phyloP scores from a whole-genome alignment of 2,888 invertebrate genomes.

The Idaea straminata region DNA sequence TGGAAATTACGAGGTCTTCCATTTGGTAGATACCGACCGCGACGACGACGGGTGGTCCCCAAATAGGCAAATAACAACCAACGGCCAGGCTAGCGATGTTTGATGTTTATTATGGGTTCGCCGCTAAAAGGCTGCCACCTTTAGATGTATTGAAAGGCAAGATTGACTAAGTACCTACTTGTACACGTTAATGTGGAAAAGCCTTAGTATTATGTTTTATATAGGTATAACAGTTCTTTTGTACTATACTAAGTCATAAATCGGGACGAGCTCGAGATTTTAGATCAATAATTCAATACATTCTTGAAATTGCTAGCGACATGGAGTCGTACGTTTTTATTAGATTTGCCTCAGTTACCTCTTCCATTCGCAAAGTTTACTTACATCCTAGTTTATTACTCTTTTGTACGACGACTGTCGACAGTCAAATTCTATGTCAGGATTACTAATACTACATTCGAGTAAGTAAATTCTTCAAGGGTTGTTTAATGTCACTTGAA shows the following conservation, averaged over 20 bases:
- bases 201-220: neutral
- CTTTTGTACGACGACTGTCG: too few species aligned
- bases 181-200: neutral
- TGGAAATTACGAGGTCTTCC: conserved; percentile 4
- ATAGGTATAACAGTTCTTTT: neutral
- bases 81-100: conserved; percentile 31
- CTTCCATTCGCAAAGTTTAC: neutral
- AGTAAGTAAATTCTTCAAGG: too few species aligned
- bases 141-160: neutral
- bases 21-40: conserved; percentile 6
- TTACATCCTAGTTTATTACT: neutral
- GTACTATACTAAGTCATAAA: neutral
- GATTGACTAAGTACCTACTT: neutral
- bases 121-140: conserved; percentile 16
- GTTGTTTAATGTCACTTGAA: too few species aligned
- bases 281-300: neutral
- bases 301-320: neutral
- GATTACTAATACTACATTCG: too few species aligned
- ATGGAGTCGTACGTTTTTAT: neutral
- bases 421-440: too few species aligned
- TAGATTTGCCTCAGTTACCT: neutral
- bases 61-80: conserved; percentile 37
- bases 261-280: neutral
- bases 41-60: conserved; percentile 22
- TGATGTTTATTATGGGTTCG: conserved; percentile 40